Percentiles rank a stretch among this genome's conserved stretches.
Evolutionary conservation across 2,888 invertebrate species (phyloP).

Genomic region (Osmoderma eremita): DNA sequence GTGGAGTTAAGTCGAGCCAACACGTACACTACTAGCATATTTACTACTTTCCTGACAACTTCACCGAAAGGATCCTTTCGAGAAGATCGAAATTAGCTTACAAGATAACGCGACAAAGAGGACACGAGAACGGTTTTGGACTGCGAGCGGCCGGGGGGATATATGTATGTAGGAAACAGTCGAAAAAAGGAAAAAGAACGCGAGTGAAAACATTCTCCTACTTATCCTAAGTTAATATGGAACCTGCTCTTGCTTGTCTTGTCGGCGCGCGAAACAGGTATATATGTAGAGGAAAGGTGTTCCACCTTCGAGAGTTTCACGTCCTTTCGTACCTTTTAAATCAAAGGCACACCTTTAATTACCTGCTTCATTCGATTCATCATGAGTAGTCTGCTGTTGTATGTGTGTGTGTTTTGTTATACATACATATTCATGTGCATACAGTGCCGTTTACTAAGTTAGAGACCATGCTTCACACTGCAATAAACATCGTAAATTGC

Average conservation of each 20-base stretch:
- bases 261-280: constrained; percentile 16
- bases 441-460: no score
- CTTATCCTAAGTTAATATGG: constrained; percentile 43
- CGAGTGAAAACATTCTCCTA: constrained; percentile 34
- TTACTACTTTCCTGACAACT: constrained; percentile 4
- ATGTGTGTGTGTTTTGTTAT: neutral
- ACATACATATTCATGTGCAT: no score
- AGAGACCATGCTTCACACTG: no score
- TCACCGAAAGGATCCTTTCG: constrained; percentile 15
- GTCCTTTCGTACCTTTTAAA: constrained; percentile 28
- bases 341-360: constrained; percentile 42
- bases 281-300: constrained; percentile 10
- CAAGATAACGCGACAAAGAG: constrained; percentile 28
- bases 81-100: constrained; percentile 35
- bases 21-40: neutral
- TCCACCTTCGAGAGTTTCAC: constrained; percentile 6
- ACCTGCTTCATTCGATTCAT: constrained; percentile 37
- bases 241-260: constrained; percentile 34
- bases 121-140: constrained; percentile 3
- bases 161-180: constrained; percentile 1
- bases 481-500: no score
- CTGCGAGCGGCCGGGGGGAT: neutral
- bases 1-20: constrained; percentile 19
- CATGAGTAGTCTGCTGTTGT: constrained; percentile 5
- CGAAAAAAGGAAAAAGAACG: constrained; percentile 11